These are phyloP conservation scores for Podocnemis expansa DNA, from an alignment of 2,113 vertebrate genomes.

Conservation along the genomic window DNA sequence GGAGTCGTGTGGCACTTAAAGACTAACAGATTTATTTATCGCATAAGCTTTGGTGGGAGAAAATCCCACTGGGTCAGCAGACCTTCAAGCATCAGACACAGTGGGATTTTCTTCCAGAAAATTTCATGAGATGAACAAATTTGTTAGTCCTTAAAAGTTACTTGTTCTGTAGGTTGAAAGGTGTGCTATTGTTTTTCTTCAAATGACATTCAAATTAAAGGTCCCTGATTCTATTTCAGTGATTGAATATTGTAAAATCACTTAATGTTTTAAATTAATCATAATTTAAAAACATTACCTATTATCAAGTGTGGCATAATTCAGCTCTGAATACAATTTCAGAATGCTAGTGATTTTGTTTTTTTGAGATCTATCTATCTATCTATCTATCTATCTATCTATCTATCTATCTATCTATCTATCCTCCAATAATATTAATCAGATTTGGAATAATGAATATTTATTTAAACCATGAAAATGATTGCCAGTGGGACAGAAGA, in stretches of 20 bases:
- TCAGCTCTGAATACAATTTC: background rate
- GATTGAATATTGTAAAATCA: background rate
- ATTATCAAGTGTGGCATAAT: background rate
- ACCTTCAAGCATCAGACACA: too few species aligned
- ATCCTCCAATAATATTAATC: background rate
- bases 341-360: background rate
- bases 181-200: background rate
- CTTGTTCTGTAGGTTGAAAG: background rate
- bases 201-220: background rate
- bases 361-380: background rate
- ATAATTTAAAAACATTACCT: background rate
- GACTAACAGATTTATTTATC: too few species aligned
- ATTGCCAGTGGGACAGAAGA: background rate
- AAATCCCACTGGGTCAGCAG: too few species aligned
- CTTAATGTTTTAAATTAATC: background rate
- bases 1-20: too few species aligned
- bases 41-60: too few species aligned
- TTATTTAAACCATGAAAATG: background rate
- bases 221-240: background rate
- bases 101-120: too few species aligned
- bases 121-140: too few species aligned
- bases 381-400: background rate
- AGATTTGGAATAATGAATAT: background rate
- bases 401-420: too few species aligned
- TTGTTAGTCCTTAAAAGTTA: too few species aligned